These are phyloP conservation scores for Apotomis turbidana DNA, from an alignment of 2,888 invertebrate genomes.

Conservation along the genomic window DNA sequence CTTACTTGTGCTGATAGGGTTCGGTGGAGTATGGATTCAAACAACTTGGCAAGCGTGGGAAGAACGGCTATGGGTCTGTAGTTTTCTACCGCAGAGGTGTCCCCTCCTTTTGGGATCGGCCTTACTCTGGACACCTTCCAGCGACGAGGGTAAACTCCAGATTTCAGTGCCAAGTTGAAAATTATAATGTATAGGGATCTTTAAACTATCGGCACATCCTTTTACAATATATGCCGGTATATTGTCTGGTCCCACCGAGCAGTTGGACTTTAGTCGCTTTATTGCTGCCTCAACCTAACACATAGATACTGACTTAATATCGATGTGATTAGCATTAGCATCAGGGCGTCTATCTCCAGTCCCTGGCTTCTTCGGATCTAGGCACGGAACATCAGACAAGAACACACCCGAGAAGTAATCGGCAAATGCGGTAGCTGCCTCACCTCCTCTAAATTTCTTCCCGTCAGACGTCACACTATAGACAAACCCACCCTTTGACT, in stretches of 20 bases:
- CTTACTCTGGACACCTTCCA: too few relatives aligned
- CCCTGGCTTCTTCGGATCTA: background rate
- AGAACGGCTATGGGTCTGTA: too few relatives aligned
- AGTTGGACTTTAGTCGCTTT: slow-evolving; percentile 3
- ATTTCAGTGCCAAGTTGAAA: too few relatives aligned
- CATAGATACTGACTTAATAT: background rate
- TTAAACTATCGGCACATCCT: background rate
- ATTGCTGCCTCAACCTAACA: slow-evolving; percentile 9
- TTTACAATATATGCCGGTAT: slow-evolving; percentile 13
- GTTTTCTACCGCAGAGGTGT: too few relatives aligned
- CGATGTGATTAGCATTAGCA: background rate
- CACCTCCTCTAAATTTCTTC: background rate
- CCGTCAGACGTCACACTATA: background rate
- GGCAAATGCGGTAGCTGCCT: background rate
- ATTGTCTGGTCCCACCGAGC: slow-evolving; percentile 12
- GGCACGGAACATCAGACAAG: slow-evolving; percentile 9
- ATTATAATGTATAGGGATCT: background rate
- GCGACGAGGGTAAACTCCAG: too few relatives aligned
- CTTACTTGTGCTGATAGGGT: too few relatives aligned
- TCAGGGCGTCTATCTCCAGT: background rate
- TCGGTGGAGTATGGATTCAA: too few relatives aligned
- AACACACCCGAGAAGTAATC: slow-evolving; percentile 9
- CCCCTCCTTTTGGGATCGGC: too few relatives aligned
- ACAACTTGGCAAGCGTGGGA: too few relatives aligned
- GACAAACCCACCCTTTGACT: slow-evolving; percentile 13